A percentile compares a stretch with the other conserved stretches of the same genome.
Conservation (phyloP, 2,113 vertebrate species). For the Mus spicilegus region DNA sequence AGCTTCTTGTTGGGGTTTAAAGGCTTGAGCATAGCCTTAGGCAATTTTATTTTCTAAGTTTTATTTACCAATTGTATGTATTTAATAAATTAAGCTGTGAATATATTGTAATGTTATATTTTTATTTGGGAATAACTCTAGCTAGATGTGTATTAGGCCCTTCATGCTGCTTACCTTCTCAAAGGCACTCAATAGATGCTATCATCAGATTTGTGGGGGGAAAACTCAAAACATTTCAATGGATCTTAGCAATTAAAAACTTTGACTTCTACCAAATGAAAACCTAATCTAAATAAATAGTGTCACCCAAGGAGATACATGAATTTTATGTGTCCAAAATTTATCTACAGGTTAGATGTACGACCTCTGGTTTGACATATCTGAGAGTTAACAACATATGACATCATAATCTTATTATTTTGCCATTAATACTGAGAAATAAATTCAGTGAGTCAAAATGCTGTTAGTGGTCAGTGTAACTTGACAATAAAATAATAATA, state of each 20-base stretch:
- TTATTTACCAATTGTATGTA: not conserved
- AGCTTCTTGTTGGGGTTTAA: no score
- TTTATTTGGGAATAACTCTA: not conserved
- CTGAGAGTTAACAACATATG: not conserved
- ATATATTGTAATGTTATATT: not conserved
- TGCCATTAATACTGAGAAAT: not conserved
- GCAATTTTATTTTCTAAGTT: constrained; percentile 3
- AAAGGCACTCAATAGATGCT: not conserved
- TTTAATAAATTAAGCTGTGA: not conserved
- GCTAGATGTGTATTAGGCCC: not conserved
- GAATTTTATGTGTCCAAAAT: constrained; percentile 35
- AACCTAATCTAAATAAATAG: constrained; percentile 47
- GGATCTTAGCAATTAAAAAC: not conserved
- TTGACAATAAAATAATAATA: not conserved
- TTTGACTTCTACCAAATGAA: not conserved
- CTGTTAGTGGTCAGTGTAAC: not conserved
- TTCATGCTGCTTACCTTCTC: not conserved
- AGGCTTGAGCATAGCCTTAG: not conserved
- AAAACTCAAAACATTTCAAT: not conserved
- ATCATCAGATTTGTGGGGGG: not conserved
- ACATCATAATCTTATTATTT: not conserved
- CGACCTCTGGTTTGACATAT: not conserved
- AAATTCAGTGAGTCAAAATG: constrained; percentile 6
- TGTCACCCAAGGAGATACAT: not conserved
- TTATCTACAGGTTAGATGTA: constrained; percentile 4